A percentile compares a stretch with the other conserved stretches of the same genome.
These are phyloP conservation scores for Byasa hedistus DNA, from an alignment of 2,888 invertebrate species.

Conservation along the genomic window DNA sequence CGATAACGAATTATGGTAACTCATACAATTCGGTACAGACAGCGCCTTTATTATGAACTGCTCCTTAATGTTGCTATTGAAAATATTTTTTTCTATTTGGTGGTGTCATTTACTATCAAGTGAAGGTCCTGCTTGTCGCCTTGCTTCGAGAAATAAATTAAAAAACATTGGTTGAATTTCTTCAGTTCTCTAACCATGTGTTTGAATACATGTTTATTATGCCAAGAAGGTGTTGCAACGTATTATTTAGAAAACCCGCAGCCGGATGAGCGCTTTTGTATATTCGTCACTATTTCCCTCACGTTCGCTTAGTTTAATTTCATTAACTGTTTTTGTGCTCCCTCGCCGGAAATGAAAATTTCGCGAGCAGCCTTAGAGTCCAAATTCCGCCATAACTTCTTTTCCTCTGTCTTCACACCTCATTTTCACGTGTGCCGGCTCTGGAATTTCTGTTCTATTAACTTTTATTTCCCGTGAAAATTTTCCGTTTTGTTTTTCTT, in stretches of 20 bases:
- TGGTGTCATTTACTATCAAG: no score
- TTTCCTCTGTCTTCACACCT: conserved; percentile 26
- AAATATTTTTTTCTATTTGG: no score
- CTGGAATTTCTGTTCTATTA: conserved; percentile 19
- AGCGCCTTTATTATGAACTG: no score
- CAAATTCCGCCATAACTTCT: conserved; percentile 44
- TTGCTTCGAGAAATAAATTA: no score
- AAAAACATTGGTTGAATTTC: not conserved
- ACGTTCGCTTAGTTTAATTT: conserved; percentile 58
- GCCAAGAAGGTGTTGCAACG: conserved; percentile 7
- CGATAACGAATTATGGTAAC: not conserved
- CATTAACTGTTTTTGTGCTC: conserved; percentile 70
- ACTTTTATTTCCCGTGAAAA: conserved; percentile 8
- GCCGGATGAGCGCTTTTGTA: conserved; percentile 17
- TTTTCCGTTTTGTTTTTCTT: conserved; percentile 3
- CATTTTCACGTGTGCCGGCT: conserved; percentile 12
- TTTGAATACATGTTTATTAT: conserved; percentile 18
- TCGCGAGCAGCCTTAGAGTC: conserved; percentile 43
- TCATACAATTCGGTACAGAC: not conserved
- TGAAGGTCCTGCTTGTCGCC: no score
- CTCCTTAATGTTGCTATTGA: no score
- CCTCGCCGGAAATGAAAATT: conserved; percentile 49
- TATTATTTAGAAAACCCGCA: conserved; percentile 9
- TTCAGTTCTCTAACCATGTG: not conserved
- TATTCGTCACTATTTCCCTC: conserved; percentile 24